Evolutionary conservation across 2,113 vertebrate genomes (phyloP).

Genomic region (Hyla sarda): DNA sequence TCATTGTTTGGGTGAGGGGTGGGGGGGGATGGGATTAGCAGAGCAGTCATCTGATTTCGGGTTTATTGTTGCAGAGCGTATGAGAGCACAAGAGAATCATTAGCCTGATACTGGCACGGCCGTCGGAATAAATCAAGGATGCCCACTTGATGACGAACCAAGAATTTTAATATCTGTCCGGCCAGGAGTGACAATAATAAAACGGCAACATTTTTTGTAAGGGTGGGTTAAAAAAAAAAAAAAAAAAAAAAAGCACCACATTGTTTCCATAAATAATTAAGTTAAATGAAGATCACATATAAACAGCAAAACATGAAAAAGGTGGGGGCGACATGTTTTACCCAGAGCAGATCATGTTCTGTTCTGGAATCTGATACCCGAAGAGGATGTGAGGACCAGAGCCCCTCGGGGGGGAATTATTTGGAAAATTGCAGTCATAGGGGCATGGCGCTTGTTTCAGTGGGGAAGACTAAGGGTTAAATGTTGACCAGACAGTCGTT

Average conservation of each 20-base stretch:
- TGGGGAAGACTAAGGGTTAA: no score
- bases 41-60: neutral
- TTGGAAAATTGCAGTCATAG: neutral
- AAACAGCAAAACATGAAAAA: neutral
- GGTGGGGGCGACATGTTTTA: neutral
- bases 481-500: no score
- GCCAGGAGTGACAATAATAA: slow-evolving; percentile 14
- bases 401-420: neutral
- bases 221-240: neutral
- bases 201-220: neutral
- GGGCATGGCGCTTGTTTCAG: no score
- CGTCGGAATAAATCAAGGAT: neutral
- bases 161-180: neutral
- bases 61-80: slow-evolving; percentile 11
- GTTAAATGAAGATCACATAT: neutral
- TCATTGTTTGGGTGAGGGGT: neutral
- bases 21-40: neutral
- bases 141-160: neutral
- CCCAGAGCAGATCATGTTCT: neutral
- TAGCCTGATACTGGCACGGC: neutral
- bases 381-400: neutral
- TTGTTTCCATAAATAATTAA: slow-evolving; percentile 32
- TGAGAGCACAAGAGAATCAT: neutral
- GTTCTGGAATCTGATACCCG: neutral
- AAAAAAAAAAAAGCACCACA: neutral